These are phyloP conservation scores for Heliconius hortense DNA, from an alignment of 2,888 invertebrate genomes.

Conservation along the genomic window DNA sequence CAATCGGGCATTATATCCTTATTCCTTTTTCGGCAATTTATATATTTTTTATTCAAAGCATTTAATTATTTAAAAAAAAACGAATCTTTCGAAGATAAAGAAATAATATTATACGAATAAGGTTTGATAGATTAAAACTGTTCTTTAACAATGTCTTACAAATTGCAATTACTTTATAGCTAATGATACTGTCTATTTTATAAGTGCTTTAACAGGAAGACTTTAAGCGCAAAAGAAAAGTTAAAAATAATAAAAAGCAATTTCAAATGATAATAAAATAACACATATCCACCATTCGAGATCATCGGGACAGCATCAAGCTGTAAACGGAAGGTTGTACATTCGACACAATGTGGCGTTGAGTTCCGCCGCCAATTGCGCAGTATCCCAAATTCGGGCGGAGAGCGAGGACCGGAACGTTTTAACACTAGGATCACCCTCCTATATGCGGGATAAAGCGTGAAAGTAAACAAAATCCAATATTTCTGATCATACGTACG, in stretches of 20 bases:
- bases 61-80: neutral
- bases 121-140: neutral
- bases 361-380: no score
- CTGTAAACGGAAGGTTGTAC: neutral
- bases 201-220: neutral
- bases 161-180: neutral
- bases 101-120: neutral
- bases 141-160: neutral
- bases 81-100: neutral
- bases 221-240: neutral
- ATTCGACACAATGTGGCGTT: neutral
- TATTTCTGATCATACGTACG: conserved; percentile 27
- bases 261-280: neutral
- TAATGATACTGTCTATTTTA: neutral
- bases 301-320: neutral
- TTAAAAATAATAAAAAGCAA: neutral
- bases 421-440: neutral
- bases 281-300: neutral
- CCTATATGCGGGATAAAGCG: neutral
- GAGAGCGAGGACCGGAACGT: neutral
- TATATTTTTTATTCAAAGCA: neutral
- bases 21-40: neutral
- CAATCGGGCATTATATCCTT: neutral
- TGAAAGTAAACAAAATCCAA: conserved; percentile 2
- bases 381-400: neutral